Evolutionary conservation across 1,140 invertebrate genomes (phyloP).

Genomic region (Drosophila varians): DNA sequence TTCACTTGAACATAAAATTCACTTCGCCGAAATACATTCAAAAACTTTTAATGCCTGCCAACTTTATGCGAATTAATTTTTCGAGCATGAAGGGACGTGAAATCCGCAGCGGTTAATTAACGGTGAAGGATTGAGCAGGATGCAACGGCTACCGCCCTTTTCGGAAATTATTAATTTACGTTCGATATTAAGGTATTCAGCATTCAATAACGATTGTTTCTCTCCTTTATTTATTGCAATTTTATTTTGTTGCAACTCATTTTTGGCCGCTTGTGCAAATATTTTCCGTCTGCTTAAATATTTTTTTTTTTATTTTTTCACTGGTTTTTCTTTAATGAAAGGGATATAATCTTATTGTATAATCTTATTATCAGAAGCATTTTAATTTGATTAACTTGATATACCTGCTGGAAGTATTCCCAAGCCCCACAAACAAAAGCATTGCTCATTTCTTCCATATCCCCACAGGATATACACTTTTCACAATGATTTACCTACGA

Average conservation of each 20-base stretch:
- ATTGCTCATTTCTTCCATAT: not conserved
- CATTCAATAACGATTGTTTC: not conserved
- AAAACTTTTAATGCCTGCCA: not conserved
- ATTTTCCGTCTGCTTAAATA: constrained; percentile 3
- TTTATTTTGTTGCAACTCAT: not conserved
- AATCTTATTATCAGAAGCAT: constrained; percentile 20
- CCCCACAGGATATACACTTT: not conserved
- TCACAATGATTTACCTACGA: not conserved
- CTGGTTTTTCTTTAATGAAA: constrained; percentile 1
- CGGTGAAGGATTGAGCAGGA: not conserved
- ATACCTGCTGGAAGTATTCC: not conserved
- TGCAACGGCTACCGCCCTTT: not conserved
- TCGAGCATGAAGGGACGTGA: not conserved
- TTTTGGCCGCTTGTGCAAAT: not conserved
- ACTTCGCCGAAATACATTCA: not conserved
- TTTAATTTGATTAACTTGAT: not conserved
- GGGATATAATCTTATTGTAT: too few species aligned
- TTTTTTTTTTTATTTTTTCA: not conserved
- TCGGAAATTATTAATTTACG: not conserved
- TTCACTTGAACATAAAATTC: constrained; percentile 38
- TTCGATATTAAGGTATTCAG: not conserved
- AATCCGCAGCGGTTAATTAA: constrained; percentile 44
- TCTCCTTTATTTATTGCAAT: too few species aligned
- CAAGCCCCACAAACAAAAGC: not conserved
- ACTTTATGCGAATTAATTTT: not conserved